A percentile compares a stretch with the other conserved stretches of the same genome.
Conservation (phyloP, 1,140 invertebrate genomes). For the Episyrphus balteatus region DNA sequence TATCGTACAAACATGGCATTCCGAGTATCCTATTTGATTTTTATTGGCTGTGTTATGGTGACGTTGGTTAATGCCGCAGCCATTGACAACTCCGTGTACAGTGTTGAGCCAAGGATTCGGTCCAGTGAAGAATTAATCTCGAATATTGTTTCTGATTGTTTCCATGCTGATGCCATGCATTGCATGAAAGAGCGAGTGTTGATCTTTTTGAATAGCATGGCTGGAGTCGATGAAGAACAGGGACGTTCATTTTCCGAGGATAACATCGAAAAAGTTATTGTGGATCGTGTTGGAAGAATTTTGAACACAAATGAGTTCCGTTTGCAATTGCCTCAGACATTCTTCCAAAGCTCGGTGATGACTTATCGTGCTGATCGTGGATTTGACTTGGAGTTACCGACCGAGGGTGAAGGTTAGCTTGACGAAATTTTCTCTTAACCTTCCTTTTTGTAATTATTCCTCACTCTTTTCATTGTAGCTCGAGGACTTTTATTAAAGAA, state of each 20-base stretch:
- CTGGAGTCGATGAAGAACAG: constrained; percentile 54
- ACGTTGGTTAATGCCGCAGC: constrained; percentile 40
- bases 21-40: constrained; percentile 29
- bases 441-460: constrained; percentile 4
- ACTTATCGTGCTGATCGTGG: constrained; percentile 57
- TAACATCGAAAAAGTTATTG: constrained; percentile 61
- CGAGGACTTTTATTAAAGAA: constrained; percentile 53
- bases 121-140: constrained; percentile 56
- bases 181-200: constrained; percentile 65
- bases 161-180: constrained; percentile 48
- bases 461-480: constrained; percentile 10
- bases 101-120: constrained; percentile 43
- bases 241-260: constrained; percentile 42
- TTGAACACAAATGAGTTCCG: constrained; percentile 59
- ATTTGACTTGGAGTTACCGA: constrained; percentile 46
- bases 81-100: constrained; percentile 40
- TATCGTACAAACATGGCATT: constrained; percentile 21
- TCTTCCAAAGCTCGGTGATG: constrained; percentile 55
- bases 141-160: constrained; percentile 59
- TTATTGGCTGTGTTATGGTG: constrained; percentile 34
- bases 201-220: constrained; percentile 54
- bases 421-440: background rate
- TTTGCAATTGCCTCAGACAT: constrained; percentile 55
- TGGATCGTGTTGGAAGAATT: constrained; percentile 55
- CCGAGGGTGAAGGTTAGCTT: constrained; percentile 39